These are phyloP conservation scores for Lottia scabra DNA, from an alignment of 2,888 invertebrate genomes.

Conservation along the genomic window DNA sequence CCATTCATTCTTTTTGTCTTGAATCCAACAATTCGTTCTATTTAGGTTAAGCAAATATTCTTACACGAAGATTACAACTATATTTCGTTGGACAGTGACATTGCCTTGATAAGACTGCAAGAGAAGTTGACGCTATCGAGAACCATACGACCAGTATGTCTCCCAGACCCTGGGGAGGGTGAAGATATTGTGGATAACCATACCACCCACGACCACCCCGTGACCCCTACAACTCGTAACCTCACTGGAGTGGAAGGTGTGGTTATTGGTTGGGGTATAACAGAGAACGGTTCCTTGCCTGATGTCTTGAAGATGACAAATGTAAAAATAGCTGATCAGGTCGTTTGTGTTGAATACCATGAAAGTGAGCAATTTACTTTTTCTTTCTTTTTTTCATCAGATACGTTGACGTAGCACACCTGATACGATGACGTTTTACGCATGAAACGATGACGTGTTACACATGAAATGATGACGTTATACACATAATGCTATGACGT, in stretches of 20 bases:
- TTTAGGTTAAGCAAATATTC: background rate
- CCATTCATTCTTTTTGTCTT: background rate
- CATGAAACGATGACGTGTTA: too few species aligned
- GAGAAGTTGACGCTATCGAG: background rate
- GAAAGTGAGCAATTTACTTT: background rate
- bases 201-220: too few species aligned
- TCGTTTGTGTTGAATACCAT: background rate
- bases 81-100: background rate
- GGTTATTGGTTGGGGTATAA: background rate
- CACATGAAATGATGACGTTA: too few species aligned
- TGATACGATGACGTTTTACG: too few species aligned
- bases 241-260: background rate
- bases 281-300: background rate
- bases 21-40: background rate
- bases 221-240: background rate
- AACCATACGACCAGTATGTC: background rate
- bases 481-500: too few species aligned
- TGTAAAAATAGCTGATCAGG: background rate
- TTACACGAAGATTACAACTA: background rate
- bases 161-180: background rate
- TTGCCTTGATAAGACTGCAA: background rate
- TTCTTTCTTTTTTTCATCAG: too few species aligned
- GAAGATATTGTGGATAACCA: too few species aligned
- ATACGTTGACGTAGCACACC: too few species aligned
- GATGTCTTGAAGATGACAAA: background rate